Percentiles rank a stretch among this genome's conserved stretches.
Conservation (phyloP, 2,113 vertebrate genomes). For the Pampusana beccarii region DNA sequence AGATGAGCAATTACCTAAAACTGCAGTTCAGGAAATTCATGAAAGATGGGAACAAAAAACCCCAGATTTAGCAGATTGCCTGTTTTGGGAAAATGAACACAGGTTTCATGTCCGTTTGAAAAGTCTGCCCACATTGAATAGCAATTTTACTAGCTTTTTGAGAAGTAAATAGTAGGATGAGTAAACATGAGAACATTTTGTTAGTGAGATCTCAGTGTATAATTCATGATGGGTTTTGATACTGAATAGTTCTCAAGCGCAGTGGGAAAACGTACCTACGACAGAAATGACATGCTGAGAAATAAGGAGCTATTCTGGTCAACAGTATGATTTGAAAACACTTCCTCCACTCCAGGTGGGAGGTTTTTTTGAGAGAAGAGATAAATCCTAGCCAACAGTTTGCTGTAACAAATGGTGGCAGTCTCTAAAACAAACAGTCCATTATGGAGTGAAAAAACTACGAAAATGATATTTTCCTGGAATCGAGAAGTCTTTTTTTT, state of each 20-base stretch:
- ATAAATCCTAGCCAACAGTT: background rate
- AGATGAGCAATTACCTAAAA: background rate
- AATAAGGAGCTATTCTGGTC: constrained; percentile 33
- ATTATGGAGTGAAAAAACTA: background rate
- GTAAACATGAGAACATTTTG: constrained; percentile 23
- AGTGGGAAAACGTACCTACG: background rate
- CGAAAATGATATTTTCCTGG: background rate
- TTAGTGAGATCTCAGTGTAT: constrained; percentile 40
- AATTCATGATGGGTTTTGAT: constrained; percentile 33
- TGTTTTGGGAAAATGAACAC: background rate
- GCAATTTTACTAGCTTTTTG: background rate
- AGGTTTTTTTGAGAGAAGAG: constrained; percentile 3
- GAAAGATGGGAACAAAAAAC: background rate
- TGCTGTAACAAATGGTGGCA: background rate
- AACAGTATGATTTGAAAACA: background rate
- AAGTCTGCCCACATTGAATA: background rate
- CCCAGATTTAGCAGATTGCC: background rate
- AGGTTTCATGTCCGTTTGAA: background rate
- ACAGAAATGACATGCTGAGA: constrained; percentile 19
- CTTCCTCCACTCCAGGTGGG: constrained; percentile 3
- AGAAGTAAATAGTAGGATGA: background rate
- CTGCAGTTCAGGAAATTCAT: background rate
- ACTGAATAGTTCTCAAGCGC: constrained; percentile 1
- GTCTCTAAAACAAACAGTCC: background rate
- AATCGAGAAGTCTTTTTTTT: background rate